A percentile compares a stretch with the other conserved stretches of the same genome.
phyloP scores from a whole-genome alignment of 2,888 invertebrate species.

The Lycia hirtaria region DNA sequence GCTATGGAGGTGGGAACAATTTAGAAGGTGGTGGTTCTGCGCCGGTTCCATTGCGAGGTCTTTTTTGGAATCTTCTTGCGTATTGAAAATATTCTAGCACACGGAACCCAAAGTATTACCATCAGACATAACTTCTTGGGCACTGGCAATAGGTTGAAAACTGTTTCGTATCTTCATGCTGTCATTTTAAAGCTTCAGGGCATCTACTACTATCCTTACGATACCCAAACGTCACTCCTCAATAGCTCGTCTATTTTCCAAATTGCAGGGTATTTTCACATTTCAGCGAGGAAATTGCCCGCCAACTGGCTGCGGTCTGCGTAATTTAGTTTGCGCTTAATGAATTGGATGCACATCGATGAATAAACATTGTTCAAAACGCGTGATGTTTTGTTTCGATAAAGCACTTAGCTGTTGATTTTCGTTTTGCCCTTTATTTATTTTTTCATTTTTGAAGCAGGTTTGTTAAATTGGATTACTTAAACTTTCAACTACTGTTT shows the following conservation, averaged over 20 bases:
- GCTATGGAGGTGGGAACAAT: no score
- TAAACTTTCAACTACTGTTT: no score
- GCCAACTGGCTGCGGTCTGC: slow-evolving; percentile 52
- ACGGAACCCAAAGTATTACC: no score
- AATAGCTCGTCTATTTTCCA: slow-evolving; percentile 49
- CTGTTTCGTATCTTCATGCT: slow-evolving; percentile 24
- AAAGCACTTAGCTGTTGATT: slow-evolving; percentile 20
- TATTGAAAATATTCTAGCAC: no score
- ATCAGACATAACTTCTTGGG: no score
- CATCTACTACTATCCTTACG: slow-evolving; percentile 48
- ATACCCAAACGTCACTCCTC: slow-evolving; percentile 35
- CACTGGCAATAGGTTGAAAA: no score
- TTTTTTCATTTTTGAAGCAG: no score
- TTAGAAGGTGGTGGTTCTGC: no score
- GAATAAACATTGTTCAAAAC: slow-evolving; percentile 39
- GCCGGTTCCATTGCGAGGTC: no score
- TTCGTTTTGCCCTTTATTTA: no score
- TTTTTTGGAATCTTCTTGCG: no score
- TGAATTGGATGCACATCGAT: slow-evolving; percentile 45
- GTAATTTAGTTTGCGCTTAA: slow-evolving; percentile 46
- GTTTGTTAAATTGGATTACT: no score
- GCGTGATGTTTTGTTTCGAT: slow-evolving; percentile 36
- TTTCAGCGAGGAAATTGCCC: slow-evolving; percentile 46
- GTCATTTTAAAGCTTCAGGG: slow-evolving; percentile 39
- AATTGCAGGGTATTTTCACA: slow-evolving; percentile 54